Conservation (phyloP, 2,888 invertebrate species). For the Tachina grossa region DNA sequence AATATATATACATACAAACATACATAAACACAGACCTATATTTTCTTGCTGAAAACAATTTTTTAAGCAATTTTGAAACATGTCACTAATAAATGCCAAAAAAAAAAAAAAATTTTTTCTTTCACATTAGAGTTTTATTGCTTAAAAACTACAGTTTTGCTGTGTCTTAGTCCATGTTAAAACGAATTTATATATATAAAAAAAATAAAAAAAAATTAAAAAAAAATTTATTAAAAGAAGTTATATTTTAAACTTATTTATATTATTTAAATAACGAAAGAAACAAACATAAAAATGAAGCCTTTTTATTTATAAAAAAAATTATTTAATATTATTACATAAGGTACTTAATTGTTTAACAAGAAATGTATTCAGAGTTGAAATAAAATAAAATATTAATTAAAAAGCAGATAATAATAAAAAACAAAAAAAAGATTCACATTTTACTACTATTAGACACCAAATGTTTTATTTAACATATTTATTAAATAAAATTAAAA, state of each 20-base stretch:
- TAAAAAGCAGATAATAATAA: constrained; percentile 50
- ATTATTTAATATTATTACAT: constrained; percentile 46
- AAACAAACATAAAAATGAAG: constrained; percentile 42
- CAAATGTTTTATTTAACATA: constrained; percentile 67
- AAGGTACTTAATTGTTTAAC: constrained; percentile 50
- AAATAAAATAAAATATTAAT: constrained; percentile 51
- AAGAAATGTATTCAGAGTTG: constrained; percentile 56
- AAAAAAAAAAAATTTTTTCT: constrained; percentile 32
- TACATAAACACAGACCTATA: constrained; percentile 44
- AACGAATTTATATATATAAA: constrained; percentile 79
- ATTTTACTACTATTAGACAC: constrained; percentile 68
- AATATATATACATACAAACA: no score
- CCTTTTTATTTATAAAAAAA: constrained; percentile 60
- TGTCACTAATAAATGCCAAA: constrained; percentile 54
- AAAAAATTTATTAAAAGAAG: constrained; percentile 31
- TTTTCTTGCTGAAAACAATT: constrained; percentile 57
- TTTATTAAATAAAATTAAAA: constrained; percentile 56
- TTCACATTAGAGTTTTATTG: constrained; percentile 68
- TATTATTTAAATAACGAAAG: constrained; percentile 47
- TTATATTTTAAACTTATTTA: constrained; percentile 48
- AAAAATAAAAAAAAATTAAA: constrained; percentile 33
- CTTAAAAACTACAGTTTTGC: constrained; percentile 78
- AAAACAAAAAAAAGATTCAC: constrained; percentile 38
- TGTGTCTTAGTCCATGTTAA: constrained; percentile 83
- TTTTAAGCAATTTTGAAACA: constrained; percentile 59